A percentile compares a stretch with the other conserved stretches of the same genome.
Evolutionary conservation across 2,797 vertebrate species (phyloP).

Genomic region (Phalloptychus januarius): DNA sequence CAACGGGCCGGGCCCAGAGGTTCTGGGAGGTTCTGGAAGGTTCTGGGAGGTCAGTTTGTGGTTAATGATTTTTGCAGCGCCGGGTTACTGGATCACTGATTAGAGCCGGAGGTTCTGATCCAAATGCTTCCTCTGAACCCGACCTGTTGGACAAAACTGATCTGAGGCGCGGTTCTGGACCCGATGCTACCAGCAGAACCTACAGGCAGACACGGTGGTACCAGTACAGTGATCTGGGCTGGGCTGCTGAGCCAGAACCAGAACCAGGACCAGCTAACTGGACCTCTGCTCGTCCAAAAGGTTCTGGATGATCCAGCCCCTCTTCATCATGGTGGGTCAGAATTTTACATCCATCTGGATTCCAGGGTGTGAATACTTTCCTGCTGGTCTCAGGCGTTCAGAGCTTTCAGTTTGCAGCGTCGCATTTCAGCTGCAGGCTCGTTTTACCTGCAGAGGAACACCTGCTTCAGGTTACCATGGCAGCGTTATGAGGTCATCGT

Average conservation of each 20-base stretch:
- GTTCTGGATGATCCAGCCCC: not conserved
- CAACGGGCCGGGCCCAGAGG: not conserved
- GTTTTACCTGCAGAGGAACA: conserved; percentile 78
- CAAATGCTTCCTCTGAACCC: not conserved
- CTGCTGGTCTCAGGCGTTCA: conserved; percentile 24
- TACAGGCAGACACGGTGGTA: not conserved
- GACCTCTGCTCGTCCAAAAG: not conserved
- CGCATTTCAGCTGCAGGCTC: conserved; percentile 75
- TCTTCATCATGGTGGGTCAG: not conserved
- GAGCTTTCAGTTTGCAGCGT: conserved; percentile 75
- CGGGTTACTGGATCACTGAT: conserved; percentile 57
- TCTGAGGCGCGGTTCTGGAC: too few relatives aligned
- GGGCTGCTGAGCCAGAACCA: not conserved
- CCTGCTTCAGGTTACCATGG: conserved; percentile 75
- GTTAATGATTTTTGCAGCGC: conserved; percentile 53
- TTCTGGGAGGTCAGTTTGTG: not conserved
- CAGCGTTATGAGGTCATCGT: conserved; percentile 18
- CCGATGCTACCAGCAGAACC: not conserved
- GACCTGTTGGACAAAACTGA: not conserved
- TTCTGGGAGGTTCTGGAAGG: not conserved
- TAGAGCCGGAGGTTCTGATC: conserved; percentile 22
- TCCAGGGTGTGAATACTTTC: not conserved
- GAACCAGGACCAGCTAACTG: not conserved
- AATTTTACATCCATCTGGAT: too few relatives aligned
- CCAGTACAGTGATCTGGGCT: too few relatives aligned